Base-by-base conservation (phyloP, 2,888 invertebrate species). In the Lasius fuliginosus region DNA sequence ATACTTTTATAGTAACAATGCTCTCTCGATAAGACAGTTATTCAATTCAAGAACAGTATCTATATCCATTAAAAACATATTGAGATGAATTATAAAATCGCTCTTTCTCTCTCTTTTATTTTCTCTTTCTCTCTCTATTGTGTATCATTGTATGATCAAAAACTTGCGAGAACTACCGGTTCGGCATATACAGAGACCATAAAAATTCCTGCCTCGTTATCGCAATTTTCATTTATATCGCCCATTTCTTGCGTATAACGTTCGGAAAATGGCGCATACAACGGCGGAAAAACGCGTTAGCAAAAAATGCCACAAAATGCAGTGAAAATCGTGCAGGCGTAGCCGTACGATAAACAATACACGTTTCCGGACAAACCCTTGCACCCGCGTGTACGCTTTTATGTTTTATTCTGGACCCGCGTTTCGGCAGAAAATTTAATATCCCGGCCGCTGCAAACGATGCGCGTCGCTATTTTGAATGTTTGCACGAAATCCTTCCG, bases 391-490 rank as follows among this genome's bases (percentile, higher is more conserved):
- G 33, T 65, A 76, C 62, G 71, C 68, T 84, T 89, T 87, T 86
- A 85, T 81, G 87, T 88, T 88, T 89, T 84, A 83, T 87, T 86
- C 83, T 60, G 40, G 1, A 23, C 33, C 58, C 81, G 58, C 81
- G 62, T 85, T 81, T 73, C 82, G 30, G 76, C 86, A 76, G 86
- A 88, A 90, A 90, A 92, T 91, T 91, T 90, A 90, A 91, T 91
- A 90, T 90, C 88, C 84, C 79, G 74, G 73, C 62, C 71, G 46
- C 73, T 62, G 76, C 73, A 62, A 65, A 40, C 77, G 71, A 81
- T 73, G 62, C 83, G 53, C 83, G 68, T 74, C 64, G 40, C 79
- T 77, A 82, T 84, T 76, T 82, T 82, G 74, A 79, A 82, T 86
- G 85, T 88, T 86, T 82, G 87, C 87, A 46, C 42, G 75, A 77